Conservation (phyloP, 2,888 invertebrate genomes). For the Eulithis testata region DNA sequence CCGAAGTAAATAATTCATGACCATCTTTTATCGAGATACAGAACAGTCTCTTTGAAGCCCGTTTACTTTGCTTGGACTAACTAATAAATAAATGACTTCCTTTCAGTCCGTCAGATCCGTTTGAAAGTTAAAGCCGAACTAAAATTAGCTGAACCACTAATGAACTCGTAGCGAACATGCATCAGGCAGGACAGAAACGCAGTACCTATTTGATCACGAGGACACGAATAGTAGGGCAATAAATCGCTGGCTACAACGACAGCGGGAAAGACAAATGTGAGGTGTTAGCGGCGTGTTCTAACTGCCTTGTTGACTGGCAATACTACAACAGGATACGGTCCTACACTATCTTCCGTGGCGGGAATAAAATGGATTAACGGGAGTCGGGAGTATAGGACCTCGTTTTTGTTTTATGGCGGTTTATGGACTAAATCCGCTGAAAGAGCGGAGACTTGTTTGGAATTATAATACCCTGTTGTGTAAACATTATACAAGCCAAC, state of each 20-base stretch:
- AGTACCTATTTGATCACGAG: conserved; percentile 58
- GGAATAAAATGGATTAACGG: conserved; percentile 54
- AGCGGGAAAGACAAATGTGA: conserved; percentile 68
- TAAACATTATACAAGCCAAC: conserved; percentile 27
- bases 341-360: conserved; percentile 41
- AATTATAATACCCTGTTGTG: conserved; percentile 40
- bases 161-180: conserved; percentile 64
- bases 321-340: conserved; percentile 58
- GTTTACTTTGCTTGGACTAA: conserved; percentile 42
- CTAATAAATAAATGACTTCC: conserved; percentile 61
- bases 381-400: conserved; percentile 43
- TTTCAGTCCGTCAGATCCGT: conserved; percentile 44
- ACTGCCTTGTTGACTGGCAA: conserved; percentile 56
- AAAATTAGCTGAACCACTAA: conserved; percentile 69
- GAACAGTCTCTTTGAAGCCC: conserved; percentile 29
- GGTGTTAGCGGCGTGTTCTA: conserved; percentile 54
- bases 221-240: conserved; percentile 63
- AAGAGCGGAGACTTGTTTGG: conserved; percentile 41
- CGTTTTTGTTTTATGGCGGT: conserved; percentile 45
- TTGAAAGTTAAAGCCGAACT: conserved; percentile 54
- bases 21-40: conserved; percentile 28
- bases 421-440: conserved; percentile 42
- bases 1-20: background rate
- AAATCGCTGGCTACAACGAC: conserved; percentile 67
- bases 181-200: conserved; percentile 49